phyloP scores from a whole-genome alignment of 2,888 invertebrate species.

The Tribolium freemani region DNA sequence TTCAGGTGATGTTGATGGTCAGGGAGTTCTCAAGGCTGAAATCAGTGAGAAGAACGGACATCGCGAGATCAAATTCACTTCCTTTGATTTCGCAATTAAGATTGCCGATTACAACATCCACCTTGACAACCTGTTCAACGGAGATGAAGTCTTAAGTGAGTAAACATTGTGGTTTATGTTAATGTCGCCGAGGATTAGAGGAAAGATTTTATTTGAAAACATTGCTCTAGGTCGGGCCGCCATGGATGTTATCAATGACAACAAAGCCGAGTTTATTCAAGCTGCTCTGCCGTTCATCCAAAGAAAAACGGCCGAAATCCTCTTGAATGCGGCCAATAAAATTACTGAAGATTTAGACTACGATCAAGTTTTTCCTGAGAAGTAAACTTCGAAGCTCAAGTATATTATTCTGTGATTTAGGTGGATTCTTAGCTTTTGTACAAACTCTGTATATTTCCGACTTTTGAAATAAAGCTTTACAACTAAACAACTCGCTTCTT shows the following conservation, averaged over 20 bases:
- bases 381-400: slow-evolving; percentile 20
- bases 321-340: slow-evolving; percentile 72
- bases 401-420: background rate
- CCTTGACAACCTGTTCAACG: slow-evolving; percentile 70
- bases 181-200: background rate
- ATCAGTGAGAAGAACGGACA: slow-evolving; percentile 65
- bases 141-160: slow-evolving; percentile 46
- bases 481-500: too few relatives aligned
- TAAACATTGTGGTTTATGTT: slow-evolving; percentile 1
- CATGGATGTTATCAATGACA: slow-evolving; percentile 74
- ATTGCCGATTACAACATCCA: slow-evolving; percentile 72
- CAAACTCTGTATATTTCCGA: background rate
- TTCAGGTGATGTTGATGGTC: slow-evolving; percentile 58
- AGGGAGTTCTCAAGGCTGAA: slow-evolving; percentile 65
- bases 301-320: slow-evolving; percentile 69
- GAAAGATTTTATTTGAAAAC: background rate
- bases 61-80: slow-evolving; percentile 68
- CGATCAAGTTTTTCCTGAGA: slow-evolving; percentile 72
- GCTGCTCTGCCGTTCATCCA: slow-evolving; percentile 74
- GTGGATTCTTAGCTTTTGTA: background rate
- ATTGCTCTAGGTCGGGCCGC: slow-evolving; percentile 69
- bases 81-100: slow-evolving; percentile 69
- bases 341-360: slow-evolving; percentile 71
- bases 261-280: slow-evolving; percentile 72
- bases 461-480: background rate